Evolutionary conservation across 2,888 invertebrate species (phyloP), one percentile per base, ranked within the genome.

Genomic region (Hedychridium roseum): DNA sequence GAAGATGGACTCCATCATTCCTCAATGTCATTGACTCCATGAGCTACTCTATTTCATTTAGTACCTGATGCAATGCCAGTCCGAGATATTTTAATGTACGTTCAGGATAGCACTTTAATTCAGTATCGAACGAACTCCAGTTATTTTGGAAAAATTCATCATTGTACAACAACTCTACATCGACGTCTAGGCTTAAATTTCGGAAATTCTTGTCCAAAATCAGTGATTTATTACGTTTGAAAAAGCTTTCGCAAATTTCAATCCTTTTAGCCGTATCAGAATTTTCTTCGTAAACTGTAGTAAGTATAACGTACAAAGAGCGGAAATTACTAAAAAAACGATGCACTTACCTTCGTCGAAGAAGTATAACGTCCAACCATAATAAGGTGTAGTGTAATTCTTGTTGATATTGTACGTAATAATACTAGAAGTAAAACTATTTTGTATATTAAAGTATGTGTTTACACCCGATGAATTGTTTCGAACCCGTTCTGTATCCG

Each of bases 31-130:
- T n/a, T n/a, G n/a, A n/a, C n/a, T n/a, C n/a, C n/a, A n/a, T n/a
- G n/a, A n/a, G n/a, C n/a, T n/a, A n/a, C n/a, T n/a, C n/a, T n/a
- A n/a, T n/a, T n/a, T 27, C 80, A 7, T 16, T 18, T 9, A 18
- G 65, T 53, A 86, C 86, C 82, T 90, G 86, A 79, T 91, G 88
- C 82, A 92, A 87, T 43, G 90, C 90, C 49, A 89, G 81, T 30
- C 89, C 89, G 50, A 92, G 76, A 41, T 87, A 84, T 34, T 84
- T 82, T 26, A 93, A 79, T 16, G 87, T 84, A 40, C 80, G 80
- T 50, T 88, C 85, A 1, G 92, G 88, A 44, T 83, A 84, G 47
- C 84, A 83, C 56, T 81, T 80, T 23, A 94, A 73, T 64, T 91
- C 88, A 30, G 82, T 80, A 49, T 76, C 73, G 60, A 91, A 82